Conservation (phyloP, 64 coral and sea anemone genomes). For the Montipora efflorescens region DNA sequence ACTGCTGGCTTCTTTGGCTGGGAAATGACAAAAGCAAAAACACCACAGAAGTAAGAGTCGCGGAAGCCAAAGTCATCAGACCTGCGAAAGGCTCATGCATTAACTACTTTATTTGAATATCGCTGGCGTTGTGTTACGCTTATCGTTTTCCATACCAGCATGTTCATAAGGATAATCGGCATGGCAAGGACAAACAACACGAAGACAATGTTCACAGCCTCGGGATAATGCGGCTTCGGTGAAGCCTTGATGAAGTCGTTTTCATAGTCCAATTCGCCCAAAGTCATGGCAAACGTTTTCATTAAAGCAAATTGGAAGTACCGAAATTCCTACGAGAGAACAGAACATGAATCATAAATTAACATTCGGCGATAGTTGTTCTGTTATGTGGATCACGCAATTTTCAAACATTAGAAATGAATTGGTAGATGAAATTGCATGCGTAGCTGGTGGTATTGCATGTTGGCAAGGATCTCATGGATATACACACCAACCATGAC, state of each 20-base stretch:
- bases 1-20: too few relatives aligned
- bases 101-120: not conserved
- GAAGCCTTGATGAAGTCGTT: conserved; percentile 60
- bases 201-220: conserved; percentile 70
- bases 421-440: too few relatives aligned
- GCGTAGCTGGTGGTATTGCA: too few relatives aligned
- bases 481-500: too few relatives aligned
- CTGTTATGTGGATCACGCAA: too few relatives aligned
- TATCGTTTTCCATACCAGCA: conserved; percentile 72
- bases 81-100: not conserved
- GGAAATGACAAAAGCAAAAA: too few relatives aligned
- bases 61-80: not conserved
- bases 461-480: too few relatives aligned
- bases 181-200: conserved; percentile 77
- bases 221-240: conserved; percentile 46
- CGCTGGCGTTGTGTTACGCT: not conserved
- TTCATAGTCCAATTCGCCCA: conserved; percentile 81
- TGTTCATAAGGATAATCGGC: conserved; percentile 97
- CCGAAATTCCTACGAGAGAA: conserved; percentile 12
- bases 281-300: conserved; percentile 87
- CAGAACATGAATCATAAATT: not conserved
- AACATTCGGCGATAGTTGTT: too few relatives aligned
- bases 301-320: conserved; percentile 55
- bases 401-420: too few relatives aligned
- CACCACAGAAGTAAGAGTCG: not conserved